Evolutionary conservation across 1,140 invertebrate genomes (phyloP).

Genomic region (Euschistus heros): DNA sequence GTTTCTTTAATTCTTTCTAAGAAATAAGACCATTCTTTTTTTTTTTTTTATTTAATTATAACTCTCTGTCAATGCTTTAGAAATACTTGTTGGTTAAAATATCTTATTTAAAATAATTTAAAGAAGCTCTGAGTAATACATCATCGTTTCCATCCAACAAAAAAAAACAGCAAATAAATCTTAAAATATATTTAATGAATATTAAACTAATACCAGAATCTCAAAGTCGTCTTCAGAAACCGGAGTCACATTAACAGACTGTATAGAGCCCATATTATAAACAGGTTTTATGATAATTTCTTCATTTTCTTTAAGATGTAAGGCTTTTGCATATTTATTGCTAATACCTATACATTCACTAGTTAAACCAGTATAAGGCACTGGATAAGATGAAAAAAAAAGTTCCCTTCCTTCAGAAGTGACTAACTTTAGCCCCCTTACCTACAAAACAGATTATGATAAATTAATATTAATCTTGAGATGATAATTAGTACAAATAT

Average conservation of each 20-base stretch:
- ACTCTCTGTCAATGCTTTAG: no score
- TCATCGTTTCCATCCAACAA: no score
- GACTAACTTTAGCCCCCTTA: slow-evolving; percentile 20
- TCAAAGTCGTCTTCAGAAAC: slow-evolving; percentile 40
- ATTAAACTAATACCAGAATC: slow-evolving; percentile 33
- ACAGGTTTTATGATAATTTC: slow-evolving; percentile 25
- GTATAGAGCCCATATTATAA: slow-evolving; percentile 23
- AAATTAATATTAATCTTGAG: no score
- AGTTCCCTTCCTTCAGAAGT: slow-evolving; percentile 18
- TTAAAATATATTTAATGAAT: not conserved
- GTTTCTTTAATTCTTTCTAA: no score
- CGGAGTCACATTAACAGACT: slow-evolving; percentile 31
- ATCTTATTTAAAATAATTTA: no score
- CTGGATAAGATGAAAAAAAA: slow-evolving; percentile 26
- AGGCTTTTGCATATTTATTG: slow-evolving; percentile 29
- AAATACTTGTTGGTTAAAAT: no score
- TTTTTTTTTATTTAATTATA: no score
- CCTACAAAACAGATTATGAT: slow-evolving; percentile 18
- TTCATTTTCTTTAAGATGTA: slow-evolving; percentile 30
- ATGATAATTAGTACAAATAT: not conserved
- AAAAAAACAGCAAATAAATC: no score
- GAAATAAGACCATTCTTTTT: no score
- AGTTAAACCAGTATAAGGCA: slow-evolving; percentile 3
- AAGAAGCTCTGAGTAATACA: no score
- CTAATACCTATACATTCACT: slow-evolving; percentile 29